Percentiles rank a stretch among this genome's conserved stretches.
phyloP scores from a whole-genome alignment of 2,888 invertebrate genomes.

The Heliothis peltigera region DNA sequence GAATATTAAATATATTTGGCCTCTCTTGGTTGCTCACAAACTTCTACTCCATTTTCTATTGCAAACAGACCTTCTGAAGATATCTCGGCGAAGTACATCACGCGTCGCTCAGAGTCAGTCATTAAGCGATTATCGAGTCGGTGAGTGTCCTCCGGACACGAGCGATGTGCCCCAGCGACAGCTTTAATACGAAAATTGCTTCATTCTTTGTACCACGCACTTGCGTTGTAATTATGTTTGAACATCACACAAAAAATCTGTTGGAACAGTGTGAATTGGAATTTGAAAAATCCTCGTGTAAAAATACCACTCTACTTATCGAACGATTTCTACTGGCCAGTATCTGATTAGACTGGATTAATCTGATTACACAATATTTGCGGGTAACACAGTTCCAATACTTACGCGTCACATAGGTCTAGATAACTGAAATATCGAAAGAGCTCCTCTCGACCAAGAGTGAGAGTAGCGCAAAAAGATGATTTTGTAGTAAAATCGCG shows the following conservation, averaged over 20 bases:
- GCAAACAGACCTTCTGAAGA: constrained; percentile 18
- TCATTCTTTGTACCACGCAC: constrained; percentile 4
- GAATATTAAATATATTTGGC: no score
- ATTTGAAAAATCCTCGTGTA: background rate
- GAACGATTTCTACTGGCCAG: no score
- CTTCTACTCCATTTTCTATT: background rate
- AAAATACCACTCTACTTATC: no score
- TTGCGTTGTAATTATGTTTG: background rate
- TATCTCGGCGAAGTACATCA: constrained; percentile 1
- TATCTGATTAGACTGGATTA: no score
- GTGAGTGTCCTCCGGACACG: constrained; percentile 56
- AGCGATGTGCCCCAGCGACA: constrained; percentile 34
- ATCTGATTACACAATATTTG: no score
- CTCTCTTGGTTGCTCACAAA: no score
- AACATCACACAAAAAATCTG: background rate
- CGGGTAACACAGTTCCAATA: no score
- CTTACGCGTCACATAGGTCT: no score
- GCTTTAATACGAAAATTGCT: constrained; percentile 52
- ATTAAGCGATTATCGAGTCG: constrained; percentile 47
- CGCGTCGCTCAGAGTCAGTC: constrained; percentile 16
- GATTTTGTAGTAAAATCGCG: background rate
- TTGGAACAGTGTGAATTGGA: background rate
- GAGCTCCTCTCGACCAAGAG: no score
- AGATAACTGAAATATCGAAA: no score
- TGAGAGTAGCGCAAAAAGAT: no score